Base-by-base conservation (phyloP, 2,888 invertebrate genomes). In the Dermolepida albohirtum region DNA sequence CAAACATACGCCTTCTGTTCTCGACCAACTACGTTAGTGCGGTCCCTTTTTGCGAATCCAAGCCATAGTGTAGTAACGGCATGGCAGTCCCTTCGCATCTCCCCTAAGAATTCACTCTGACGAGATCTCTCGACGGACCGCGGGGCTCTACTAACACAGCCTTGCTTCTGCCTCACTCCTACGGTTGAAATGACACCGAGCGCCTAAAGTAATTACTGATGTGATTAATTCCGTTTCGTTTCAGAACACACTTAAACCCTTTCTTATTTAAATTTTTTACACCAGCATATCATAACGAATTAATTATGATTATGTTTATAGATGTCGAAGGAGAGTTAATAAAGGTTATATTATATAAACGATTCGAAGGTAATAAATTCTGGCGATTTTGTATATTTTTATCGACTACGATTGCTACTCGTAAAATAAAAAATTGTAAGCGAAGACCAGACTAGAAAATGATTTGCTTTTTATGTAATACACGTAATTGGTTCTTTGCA, bases 161-260 rank as follows among this genome's bases (percentile, higher is more conserved):
- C 34, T 10, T 34, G 34, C 34, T 6, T 34, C 10, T 10, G 10
- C 34, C 34, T 34, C 34, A 34, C 34, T 34, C 43, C 29, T 14
- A 51, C 27, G 29, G 34, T 34, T 29, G 12, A 29, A 51, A 27
- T 29, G 51, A 34, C 27, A 34, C 77, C 72, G 76, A 73, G 79
- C 78, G 78, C 78, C 80, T 79, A 80, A 81, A 80, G 79, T 81
- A 80, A 80, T 81, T 81, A 81, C 77, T 78, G 77, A 79, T 81
- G 78, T 80, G 80, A 80, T 81, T 78, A 80, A 80, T 79, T 80
- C 76, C 72, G 76, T 76, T 75, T 77, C 78, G 78, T 78, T 80
- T 79, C 78, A 76, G 76, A 79, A 79, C 78, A 77, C 74, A 75
- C 76, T 79, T 79, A 78, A 77, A 75, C 69, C 68, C 69, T 70